phyloP scores from a whole-genome alignment of 1,140 invertebrate genomes.

The Samia ricini region DNA sequence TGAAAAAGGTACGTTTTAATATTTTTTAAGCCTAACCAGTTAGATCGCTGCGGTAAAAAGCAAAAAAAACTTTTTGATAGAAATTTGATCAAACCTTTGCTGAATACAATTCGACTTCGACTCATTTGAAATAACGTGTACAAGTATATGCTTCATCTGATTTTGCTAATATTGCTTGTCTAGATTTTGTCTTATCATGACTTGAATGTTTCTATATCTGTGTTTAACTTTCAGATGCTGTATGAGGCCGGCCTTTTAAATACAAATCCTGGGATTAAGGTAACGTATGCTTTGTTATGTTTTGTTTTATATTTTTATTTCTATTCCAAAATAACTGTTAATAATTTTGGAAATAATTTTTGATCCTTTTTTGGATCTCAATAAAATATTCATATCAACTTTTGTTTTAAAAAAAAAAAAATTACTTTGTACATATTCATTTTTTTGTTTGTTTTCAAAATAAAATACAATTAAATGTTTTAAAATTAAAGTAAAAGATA shows the following conservation, averaged over 20 bases:
- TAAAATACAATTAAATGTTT: no score
- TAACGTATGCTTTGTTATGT: constrained; percentile 32
- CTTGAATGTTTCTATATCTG: background rate
- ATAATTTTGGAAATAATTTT: no score
- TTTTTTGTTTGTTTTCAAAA: no score
- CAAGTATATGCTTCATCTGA: background rate
- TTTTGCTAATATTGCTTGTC: background rate
- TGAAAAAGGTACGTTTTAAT: background rate
- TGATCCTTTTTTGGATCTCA: no score
- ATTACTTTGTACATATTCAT: no score
- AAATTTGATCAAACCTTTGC: background rate
- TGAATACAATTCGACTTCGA: background rate
- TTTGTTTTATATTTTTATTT: constrained; percentile 10
- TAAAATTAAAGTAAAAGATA: no score
- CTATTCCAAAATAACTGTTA: no score
- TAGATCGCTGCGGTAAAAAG: no score
- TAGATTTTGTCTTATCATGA: background rate
- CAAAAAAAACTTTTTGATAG: background rate
- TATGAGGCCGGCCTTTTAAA: background rate
- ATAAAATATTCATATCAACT: no score
- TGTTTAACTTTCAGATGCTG: background rate
- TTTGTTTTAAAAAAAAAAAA: no score
- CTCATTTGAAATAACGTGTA: background rate
- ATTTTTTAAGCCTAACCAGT: no score
- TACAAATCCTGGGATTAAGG: constrained; percentile 23